Conservation (phyloP, 2,888 invertebrate species). For the Drosophila mayaguana region DNA sequence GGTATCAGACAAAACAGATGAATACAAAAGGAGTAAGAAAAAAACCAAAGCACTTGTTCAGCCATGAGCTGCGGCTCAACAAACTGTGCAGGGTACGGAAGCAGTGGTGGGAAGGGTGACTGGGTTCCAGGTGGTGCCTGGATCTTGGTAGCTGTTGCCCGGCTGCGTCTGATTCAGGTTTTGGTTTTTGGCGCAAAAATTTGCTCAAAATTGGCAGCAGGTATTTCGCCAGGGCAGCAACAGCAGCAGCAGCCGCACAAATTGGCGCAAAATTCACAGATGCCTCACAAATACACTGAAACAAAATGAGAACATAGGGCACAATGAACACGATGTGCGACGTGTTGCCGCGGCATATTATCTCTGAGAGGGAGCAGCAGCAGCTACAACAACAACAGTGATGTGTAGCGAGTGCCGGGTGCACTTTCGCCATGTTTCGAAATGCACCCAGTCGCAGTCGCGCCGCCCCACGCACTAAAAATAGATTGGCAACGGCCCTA, state of each 20-base stretch:
- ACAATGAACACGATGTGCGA: neutral
- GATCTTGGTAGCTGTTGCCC: constrained; percentile 3
- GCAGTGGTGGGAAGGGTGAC: constrained; percentile 27
- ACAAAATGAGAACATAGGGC: neutral
- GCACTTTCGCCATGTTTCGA: constrained; percentile 30
- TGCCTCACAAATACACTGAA: constrained; percentile 44
- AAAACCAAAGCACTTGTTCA: constrained; percentile 71
- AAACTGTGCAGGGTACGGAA: constrained; percentile 48
- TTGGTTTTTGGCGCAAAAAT: constrained; percentile 70
- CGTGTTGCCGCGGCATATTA: constrained; percentile 18
- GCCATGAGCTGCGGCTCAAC: constrained; percentile 63
- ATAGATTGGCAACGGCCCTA: constrained; percentile 53
- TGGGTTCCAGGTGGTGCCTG: constrained; percentile 12
- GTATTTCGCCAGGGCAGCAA: constrained; percentile 35
- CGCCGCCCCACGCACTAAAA: constrained; percentile 51
- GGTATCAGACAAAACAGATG: constrained; percentile 35
- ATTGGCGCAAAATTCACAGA: constrained; percentile 77
- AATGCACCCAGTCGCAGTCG: constrained; percentile 6
- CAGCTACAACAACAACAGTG: neutral
- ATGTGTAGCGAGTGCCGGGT: neutral
- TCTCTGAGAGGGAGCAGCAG: constrained; percentile 13
- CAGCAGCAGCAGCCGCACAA: constrained; percentile 52
- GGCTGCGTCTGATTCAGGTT: constrained; percentile 66
- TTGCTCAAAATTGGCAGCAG: constrained; percentile 72
- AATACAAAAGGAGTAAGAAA: constrained; percentile 21